Base-by-base conservation (phyloP, 2,888 invertebrate species). In the Hedychridium roseum region DNA sequence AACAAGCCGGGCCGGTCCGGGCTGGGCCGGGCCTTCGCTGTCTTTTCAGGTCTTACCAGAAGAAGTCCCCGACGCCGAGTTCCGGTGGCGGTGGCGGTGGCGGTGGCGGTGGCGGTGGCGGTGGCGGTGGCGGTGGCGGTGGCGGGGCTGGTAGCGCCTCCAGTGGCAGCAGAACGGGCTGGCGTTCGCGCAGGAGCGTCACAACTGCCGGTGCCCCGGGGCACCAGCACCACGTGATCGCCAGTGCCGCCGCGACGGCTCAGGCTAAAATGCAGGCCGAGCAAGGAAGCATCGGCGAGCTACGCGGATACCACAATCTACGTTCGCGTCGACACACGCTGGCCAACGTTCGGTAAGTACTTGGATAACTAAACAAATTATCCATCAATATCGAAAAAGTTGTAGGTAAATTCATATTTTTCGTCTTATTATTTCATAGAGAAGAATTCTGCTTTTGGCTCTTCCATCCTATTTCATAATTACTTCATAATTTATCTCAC, bases 311-410 rank as follows among this genome's bases (percentile, higher is more conserved):
- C 80, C 93, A 93, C 78, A 91, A 93, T 80, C 86, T 92, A 71
- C 88, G 92, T 81, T 92, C 90, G 73, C 85, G 94, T 53, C 86
- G 94, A 45, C 94, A 94, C 79, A 94, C 94, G 7, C 84, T 94
- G 74, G 94, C 94, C 57, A 94, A 94, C 82, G 93, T 94, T 81
- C 92, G 93, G 93, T 94, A 81, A 92, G 93, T 86, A 26, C 9
- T 23, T 30, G 4, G 30, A 30, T 30, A 30, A n/a, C 6, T 6
- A 23, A 23, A 23, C 5, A 23, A 9, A 23, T 5, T 6, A 6
- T 23, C 5, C 5, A 23, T 23, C 23, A 23, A 6, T 23, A 23
- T 9, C 9, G 23, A 6, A 5, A 23, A 23, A 23, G 23, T 5
- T 6, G 23, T 6, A 23, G 23, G 23, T 6, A 23, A 23, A 23